Conservation (phyloP, 2,113 vertebrate genomes). For the Chamaea fasciata region DNA sequence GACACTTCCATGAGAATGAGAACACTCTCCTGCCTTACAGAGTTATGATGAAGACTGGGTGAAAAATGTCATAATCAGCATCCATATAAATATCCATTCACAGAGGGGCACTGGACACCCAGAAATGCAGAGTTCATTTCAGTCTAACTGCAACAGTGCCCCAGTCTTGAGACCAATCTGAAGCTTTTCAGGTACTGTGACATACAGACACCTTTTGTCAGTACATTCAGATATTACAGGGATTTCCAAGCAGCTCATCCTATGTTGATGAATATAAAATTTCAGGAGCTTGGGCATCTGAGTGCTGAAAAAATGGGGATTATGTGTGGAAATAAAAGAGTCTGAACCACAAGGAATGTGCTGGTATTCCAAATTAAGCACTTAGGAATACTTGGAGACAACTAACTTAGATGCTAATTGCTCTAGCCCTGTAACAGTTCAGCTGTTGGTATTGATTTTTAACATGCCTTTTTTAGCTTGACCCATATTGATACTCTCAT, state of each 20-base stretch:
- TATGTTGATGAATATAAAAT: not conserved
- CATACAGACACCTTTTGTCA: not conserved
- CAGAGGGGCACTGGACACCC: not conserved
- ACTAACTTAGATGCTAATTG: not conserved
- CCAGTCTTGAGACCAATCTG: not conserved
- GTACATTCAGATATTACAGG: not conserved
- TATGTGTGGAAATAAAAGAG: not conserved
- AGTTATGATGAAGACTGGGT: not conserved
- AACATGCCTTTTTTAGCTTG: not conserved
- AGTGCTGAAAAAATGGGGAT: not conserved
- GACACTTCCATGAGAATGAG: not conserved
- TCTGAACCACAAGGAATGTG: not conserved
- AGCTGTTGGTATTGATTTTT: not conserved
- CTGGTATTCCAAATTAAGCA: not conserved
- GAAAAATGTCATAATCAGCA: not conserved
- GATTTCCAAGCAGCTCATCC: not conserved
- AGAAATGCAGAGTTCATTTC: not conserved
- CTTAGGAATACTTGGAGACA: not conserved
- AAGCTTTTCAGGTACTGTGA: not conserved
- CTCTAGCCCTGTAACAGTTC: not conserved
- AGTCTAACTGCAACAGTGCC: not conserved
- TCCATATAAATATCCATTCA: not conserved
- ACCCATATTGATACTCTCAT: not conserved
- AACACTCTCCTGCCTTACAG: not conserved
- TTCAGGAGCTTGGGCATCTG: not conserved